phyloP scores from a whole-genome alignment of 1,140 invertebrate genomes.

The Whitmania pigra region DNA sequence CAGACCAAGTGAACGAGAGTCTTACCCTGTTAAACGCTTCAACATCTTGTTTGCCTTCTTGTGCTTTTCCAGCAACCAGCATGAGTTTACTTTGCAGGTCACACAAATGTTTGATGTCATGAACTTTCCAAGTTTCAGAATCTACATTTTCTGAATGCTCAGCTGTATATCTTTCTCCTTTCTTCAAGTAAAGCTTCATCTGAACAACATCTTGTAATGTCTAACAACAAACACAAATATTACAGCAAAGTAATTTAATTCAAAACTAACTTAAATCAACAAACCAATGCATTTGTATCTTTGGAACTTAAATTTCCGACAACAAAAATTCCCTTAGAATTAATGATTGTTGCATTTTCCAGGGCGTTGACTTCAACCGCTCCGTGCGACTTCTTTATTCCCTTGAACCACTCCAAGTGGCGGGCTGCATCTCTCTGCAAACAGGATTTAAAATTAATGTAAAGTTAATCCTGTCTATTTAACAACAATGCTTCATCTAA shows the following conservation, averaged over 20 bases:
- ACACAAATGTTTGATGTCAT: constrained; percentile 29
- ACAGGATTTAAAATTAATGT: not conserved
- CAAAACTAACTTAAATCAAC: not conserved
- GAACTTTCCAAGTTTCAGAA: constrained; percentile 25
- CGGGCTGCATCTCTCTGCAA: constrained; percentile 29
- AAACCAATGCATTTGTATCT: not conserved
- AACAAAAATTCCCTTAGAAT: constrained; percentile 31
- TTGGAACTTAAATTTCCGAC: constrained; percentile 25
- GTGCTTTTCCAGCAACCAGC: constrained; percentile 37
- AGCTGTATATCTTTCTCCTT: not conserved
- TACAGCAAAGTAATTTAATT: not conserved
- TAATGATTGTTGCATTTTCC: constrained; percentile 33
- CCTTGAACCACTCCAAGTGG: constrained; percentile 34
- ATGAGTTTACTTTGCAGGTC: constrained; percentile 38
- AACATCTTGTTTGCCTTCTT: constrained; percentile 32
- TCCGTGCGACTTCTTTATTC: constrained; percentile 33
- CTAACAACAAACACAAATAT: not conserved
- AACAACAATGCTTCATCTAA: not conserved
- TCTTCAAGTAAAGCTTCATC: constrained; percentile 25
- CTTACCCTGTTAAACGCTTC: constrained; percentile 33
- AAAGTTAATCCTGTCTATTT: not conserved
- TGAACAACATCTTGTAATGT: constrained; percentile 23
- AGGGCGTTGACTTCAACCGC: constrained; percentile 37
- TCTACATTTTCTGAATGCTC: not conserved
- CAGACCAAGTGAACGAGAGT: constrained; percentile 6